A percentile compares a stretch with the other conserved stretches of the same genome.
Conservation (phyloP, 1,140 invertebrate genomes). For the Lepidostoma basale region DNA sequence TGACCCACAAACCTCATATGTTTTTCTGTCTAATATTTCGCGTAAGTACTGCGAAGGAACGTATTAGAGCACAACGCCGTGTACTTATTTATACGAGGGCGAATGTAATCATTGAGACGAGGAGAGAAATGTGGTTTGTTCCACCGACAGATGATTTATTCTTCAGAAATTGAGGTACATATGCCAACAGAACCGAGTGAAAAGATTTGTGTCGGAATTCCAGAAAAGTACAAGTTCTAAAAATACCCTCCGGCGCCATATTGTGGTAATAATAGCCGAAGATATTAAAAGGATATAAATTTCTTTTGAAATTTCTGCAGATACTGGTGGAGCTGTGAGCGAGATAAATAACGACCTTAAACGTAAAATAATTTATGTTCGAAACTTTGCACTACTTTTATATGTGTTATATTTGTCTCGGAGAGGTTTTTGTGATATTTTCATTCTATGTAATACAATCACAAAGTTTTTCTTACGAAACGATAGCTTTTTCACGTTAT, state of each 20-base stretch:
- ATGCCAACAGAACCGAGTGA: constrained; percentile 1
- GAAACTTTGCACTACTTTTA: too few relatives aligned
- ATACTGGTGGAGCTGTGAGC: too few relatives aligned
- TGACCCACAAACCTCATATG: not conserved
- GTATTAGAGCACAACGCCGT: not conserved
- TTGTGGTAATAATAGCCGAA: not conserved
- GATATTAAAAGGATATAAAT: not conserved
- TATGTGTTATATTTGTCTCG: too few relatives aligned
- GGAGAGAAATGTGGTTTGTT: not conserved
- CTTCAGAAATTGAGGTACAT: constrained; percentile 5
- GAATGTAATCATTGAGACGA: not conserved
- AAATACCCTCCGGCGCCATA: not conserved
- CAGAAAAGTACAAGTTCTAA: not conserved
- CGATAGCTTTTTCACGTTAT: too few relatives aligned
- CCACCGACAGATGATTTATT: not conserved
- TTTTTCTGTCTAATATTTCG: not conserved
- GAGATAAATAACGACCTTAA: too few relatives aligned
- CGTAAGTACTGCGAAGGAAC: not conserved
- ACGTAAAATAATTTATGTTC: too few relatives aligned
- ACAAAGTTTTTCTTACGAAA: too few relatives aligned
- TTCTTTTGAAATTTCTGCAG: too few relatives aligned
- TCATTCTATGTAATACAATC: too few relatives aligned
- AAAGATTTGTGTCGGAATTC: constrained; percentile 6
- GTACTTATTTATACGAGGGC: not conserved
- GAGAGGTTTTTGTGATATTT: too few relatives aligned